Percentiles rank a stretch among this genome's conserved stretches.
These are phyloP conservation scores for Chloroceryle inda DNA, from an alignment of 2,797 vertebrate species.

Conservation along the genomic window DNA sequence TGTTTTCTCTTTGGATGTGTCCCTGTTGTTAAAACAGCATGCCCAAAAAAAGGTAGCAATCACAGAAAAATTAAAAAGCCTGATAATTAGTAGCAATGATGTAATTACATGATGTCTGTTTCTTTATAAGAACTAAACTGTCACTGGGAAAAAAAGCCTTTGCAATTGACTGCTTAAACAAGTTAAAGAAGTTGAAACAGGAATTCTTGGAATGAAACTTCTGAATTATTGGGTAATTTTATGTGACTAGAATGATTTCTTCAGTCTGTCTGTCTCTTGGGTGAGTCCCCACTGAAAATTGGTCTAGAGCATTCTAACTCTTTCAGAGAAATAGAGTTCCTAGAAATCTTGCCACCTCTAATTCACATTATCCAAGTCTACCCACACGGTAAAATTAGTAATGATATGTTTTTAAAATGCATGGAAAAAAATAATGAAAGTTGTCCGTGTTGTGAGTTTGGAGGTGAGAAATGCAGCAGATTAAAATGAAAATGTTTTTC, in stretches of 20 bases:
- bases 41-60: constrained; percentile 9
- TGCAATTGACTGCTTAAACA: background rate
- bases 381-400: constrained; percentile 19
- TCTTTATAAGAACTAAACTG: constrained; percentile 39
- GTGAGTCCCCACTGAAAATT: background rate
- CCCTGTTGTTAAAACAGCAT: constrained; percentile 6
- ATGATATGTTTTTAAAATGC: constrained; percentile 9
- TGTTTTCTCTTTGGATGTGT: background rate
- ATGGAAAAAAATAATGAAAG: background rate
- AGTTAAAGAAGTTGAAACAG: background rate
- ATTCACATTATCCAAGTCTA: background rate
- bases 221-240: background rate
- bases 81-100: constrained; percentile 53
- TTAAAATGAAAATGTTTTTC: constrained; percentile 11
- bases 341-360: background rate
- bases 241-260: background rate
- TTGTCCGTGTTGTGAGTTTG: background rate
- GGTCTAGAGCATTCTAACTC: background rate
- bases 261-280: background rate
- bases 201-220: background rate
- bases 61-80: constrained; percentile 11
- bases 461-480: background rate
- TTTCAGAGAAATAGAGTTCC: background rate
- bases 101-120: constrained; percentile 24
- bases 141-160: constrained; percentile 28